Conservation (phyloP, 2,888 invertebrate species). For the Pyrgus malvae region DNA sequence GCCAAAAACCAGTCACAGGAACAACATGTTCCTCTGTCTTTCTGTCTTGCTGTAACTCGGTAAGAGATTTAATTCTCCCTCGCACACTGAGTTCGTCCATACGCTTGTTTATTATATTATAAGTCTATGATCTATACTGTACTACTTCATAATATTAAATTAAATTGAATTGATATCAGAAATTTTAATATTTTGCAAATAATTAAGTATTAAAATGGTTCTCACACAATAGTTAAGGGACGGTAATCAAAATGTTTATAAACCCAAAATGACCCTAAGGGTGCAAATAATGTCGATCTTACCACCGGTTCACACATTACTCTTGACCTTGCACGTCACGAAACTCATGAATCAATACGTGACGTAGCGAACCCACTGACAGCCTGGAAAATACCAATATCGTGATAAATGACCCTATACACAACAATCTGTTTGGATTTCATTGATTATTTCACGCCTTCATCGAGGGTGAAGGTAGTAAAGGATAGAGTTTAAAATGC, state of each 20-base stretch:
- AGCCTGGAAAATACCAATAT: slow-evolving; percentile 42
- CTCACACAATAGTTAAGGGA: too few relatives aligned
- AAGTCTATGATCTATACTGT: too few relatives aligned
- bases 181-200: too few relatives aligned
- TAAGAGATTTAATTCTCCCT: too few relatives aligned
- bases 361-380: slow-evolving; percentile 48
- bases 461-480: background rate
- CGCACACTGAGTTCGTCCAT: too few relatives aligned
- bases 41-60: too few relatives aligned
- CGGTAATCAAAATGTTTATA: background rate
- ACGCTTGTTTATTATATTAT: too few relatives aligned
- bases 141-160: too few relatives aligned
- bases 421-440: slow-evolving; percentile 42
- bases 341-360: slow-evolving; percentile 70
- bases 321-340: slow-evolving; percentile 64
- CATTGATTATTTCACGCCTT: slow-evolving; percentile 27
- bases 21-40: too few relatives aligned
- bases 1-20: too few relatives aligned
- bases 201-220: too few relatives aligned
- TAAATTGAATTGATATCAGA: too few relatives aligned
- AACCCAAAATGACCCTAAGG: slow-evolving; percentile 25
- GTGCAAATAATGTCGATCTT: slow-evolving; percentile 45
- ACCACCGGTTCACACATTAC: slow-evolving; percentile 26
- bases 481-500: background rate
- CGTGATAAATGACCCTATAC: slow-evolving; percentile 53